phyloP scores from a whole-genome alignment of 2,888 invertebrate species.

The Temnothorax unifasciatus region DNA sequence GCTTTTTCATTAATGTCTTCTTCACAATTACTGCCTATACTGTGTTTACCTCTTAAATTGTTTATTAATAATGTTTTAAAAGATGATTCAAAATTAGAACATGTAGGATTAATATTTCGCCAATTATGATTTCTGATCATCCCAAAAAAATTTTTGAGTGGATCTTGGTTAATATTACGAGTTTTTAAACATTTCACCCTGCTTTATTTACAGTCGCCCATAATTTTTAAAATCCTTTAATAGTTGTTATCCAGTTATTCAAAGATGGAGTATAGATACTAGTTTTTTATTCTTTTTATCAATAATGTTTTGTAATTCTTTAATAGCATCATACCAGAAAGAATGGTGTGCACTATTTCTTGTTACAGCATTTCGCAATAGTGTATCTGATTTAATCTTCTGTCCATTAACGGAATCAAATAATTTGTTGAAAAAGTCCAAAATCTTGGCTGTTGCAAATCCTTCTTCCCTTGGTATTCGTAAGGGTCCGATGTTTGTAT shows the following conservation, averaged over 20 bases:
- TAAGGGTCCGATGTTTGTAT: background rate
- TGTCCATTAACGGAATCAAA: conserved; percentile 15
- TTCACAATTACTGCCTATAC: background rate
- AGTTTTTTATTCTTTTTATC: background rate
- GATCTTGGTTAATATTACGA: conserved; percentile 12
- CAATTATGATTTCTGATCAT: background rate
- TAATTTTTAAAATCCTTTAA: conserved; percentile 2
- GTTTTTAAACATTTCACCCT: background rate
- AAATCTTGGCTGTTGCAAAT: background rate
- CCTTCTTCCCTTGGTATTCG: background rate
- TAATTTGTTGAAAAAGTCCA: background rate
- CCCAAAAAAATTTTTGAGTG: conserved; percentile 27
- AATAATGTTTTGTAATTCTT: background rate
- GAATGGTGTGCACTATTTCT: background rate
- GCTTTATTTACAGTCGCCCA: background rate
- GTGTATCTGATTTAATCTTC: background rate
- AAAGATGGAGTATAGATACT: conserved; percentile 17
- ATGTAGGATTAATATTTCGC: conserved; percentile 12
- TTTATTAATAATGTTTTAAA: conserved; percentile 27
- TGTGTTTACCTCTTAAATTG: conserved; percentile 2
- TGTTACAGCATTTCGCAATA: background rate
- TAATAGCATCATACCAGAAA: background rate
- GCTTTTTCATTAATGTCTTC: background rate
- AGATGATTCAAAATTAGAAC: background rate
- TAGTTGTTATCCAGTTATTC: conserved; percentile 6